Evolutionary conservation across 2,113 vertebrate species (phyloP).

Genomic region (Sorex fumeus): DNA sequence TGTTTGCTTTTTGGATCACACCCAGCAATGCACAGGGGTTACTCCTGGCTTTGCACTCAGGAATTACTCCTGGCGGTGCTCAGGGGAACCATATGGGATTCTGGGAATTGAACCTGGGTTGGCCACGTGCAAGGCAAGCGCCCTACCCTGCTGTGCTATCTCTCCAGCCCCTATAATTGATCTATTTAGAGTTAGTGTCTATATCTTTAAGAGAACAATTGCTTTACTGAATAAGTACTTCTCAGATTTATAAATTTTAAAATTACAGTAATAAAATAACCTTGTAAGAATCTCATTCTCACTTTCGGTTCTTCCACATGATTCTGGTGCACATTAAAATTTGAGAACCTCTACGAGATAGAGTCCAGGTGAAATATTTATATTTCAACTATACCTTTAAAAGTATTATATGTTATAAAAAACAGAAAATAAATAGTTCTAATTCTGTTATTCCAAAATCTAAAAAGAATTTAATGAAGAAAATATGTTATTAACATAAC

Average conservation of each 20-base stretch:
- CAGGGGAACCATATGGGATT: too few species aligned
- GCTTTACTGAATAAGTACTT: constrained; percentile 52
- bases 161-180: too few species aligned
- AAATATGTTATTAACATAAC: constrained; percentile 60
- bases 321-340: constrained; percentile 28
- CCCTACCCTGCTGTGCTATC: too few species aligned
- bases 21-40: too few species aligned
- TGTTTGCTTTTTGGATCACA: too few species aligned
- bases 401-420: constrained; percentile 48
- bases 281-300: constrained; percentile 33
- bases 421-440: constrained; percentile 57
- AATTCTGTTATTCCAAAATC: constrained; percentile 59
- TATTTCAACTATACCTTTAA: too few species aligned
- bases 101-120: too few species aligned
- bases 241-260: constrained; percentile 60
- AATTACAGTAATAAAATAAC: neutral
- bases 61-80: too few species aligned
- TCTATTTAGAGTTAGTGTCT: constrained; percentile 34
- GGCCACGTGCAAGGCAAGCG: too few species aligned
- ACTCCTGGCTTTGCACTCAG: too few species aligned
- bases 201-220: neutral
- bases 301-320: neutral
- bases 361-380: constrained; percentile 22
- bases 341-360: constrained; percentile 27
- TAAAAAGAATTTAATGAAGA: neutral